Evolutionary conservation across 2,113 vertebrate genomes (phyloP), one percentile per base, ranked within the genome.

Genomic region (Engraulis encrasicolus): DNA sequence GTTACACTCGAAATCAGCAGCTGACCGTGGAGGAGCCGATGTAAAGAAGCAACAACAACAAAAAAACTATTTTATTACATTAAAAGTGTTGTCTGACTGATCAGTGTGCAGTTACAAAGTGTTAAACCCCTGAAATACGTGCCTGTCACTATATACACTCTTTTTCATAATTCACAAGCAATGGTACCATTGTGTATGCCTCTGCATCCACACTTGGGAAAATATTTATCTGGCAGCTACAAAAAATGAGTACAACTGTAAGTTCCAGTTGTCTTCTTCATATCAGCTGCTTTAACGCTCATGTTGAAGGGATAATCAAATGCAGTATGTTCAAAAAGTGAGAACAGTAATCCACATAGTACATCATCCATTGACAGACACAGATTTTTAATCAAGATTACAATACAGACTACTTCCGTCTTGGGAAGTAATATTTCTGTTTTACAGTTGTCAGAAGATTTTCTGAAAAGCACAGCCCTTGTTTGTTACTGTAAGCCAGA

Each of bases 21-120:
- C 66, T 18, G 14, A 74, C 34, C 31, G 14, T 31, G 14, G 27
- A 74, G 66, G 14, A 36, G 66, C 34, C 31, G 31, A 31, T 71
- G 11, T 71, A 23, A 34, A 14, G 66, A 34, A 74, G 14, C 23
- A 74, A 74, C 31, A 74, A 34, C 31, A n/a, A 58, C 54, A 74
- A 74, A 74, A 34, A 74, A n/a, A 58, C 54, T 23, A 19, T 40
- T 54, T 45, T 45, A 45, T 45, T 38, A 54, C n/a, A 66, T 71
- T n/a, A 48, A 20, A 66, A 5, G n/a, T 40, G 15, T 27, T n/a
- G 9, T 66, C 34, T 58, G 66, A 23, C n/a, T 37, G 54, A 36
- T 20, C 80, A 81, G 52, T 80, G 40, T 80, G 38, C 78, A 50
- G 40, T 6, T 2, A 50, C n/a, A n/a, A n/a, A n/a, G n/a, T n/a